Percentiles rank a stretch among this genome's conserved stretches.
Evolutionary conservation across 2,113 vertebrate genomes (phyloP).

Genomic region (Erpornis zantholeuca): DNA sequence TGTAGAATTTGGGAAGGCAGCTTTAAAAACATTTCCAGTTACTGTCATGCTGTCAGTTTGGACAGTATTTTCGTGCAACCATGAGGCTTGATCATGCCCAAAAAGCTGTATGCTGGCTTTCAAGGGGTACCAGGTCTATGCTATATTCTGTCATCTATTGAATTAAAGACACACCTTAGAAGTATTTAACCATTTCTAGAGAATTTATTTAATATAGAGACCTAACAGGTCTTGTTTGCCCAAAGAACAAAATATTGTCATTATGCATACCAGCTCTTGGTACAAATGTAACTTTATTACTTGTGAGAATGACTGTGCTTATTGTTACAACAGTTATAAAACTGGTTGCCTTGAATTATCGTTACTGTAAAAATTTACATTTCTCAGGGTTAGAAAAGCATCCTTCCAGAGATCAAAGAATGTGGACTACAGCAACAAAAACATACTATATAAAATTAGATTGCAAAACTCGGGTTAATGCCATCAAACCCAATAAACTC

Average conservation of each 20-base stretch:
- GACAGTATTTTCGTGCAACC: background rate
- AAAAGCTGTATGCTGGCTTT: background rate
- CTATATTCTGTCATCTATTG: background rate
- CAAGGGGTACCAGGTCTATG: background rate
- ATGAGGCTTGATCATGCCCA: background rate
- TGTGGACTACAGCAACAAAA: background rate
- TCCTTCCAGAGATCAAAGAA: background rate
- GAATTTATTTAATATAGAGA: background rate
- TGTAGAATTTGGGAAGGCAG: background rate
- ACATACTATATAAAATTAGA: background rate
- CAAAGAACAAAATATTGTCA: background rate
- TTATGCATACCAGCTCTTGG: background rate
- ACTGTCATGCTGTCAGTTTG: fast-evolving
- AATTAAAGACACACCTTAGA: background rate
- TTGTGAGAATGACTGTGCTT: background rate
- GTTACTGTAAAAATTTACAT: background rate
- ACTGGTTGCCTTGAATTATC: background rate
- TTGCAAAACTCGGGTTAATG: background rate
- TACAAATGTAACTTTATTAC: background rate
- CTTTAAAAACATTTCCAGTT: background rate
- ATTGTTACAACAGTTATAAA: background rate
- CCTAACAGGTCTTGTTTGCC: background rate
- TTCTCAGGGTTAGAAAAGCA: background rate
- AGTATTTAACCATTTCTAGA: background rate
- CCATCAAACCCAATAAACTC: background rate